Evolutionary conservation across 2,888 invertebrate species (phyloP).

Genomic region (Caenorhabditis wallacei): DNA sequence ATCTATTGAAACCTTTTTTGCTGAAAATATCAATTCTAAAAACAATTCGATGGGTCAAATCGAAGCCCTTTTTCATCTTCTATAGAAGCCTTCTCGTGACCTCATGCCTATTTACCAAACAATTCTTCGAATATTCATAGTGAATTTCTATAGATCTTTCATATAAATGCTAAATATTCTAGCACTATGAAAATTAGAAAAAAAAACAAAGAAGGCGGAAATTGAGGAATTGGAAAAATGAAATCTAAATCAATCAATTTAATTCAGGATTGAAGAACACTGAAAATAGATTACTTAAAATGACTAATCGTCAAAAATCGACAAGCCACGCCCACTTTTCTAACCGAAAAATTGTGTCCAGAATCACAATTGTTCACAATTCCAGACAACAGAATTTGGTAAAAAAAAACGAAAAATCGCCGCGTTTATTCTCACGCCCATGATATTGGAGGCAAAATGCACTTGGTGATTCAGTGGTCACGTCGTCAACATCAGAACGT

Average conservation of each 20-base stretch:
- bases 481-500: conserved; percentile 37
- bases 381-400: background rate
- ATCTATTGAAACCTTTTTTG: conserved; percentile 21
- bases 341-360: too few species aligned
- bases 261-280: too few species aligned
- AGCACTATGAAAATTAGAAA: conserved; percentile 38
- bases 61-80: conserved; percentile 12
- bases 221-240: too few species aligned
- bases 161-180: conserved; percentile 42
- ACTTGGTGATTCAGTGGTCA: conserved; percentile 33
- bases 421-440: too few species aligned
- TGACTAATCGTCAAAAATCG: too few species aligned
- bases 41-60: conserved; percentile 27
- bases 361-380: too few species aligned
- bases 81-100: conserved; percentile 26
- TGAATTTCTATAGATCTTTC: conserved; percentile 20
- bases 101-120: conserved; percentile 16
- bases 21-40: background rate
- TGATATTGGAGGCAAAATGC: too few species aligned
- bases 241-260: too few species aligned
- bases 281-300: too few species aligned
- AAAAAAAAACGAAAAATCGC: background rate
- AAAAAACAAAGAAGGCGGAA: too few species aligned
- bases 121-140: conserved; percentile 6
- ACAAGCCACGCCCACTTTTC: too few species aligned